Percentiles rank a stretch among this genome's conserved stretches.
These are phyloP conservation scores for Episyrphus balteatus DNA, from an alignment of 1,140 invertebrate species.

Conservation along the genomic window DNA sequence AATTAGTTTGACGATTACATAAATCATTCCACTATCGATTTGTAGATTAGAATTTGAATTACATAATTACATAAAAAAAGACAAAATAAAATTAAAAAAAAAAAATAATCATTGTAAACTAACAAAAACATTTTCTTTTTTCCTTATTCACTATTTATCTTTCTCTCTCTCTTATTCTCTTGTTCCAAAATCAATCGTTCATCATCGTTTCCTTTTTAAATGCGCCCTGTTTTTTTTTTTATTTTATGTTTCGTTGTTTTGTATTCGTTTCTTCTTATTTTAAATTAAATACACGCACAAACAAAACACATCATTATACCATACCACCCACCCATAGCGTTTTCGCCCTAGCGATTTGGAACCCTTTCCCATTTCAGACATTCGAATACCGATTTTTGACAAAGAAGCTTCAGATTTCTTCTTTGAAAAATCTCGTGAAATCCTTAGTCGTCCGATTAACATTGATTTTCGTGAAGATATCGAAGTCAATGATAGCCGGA, in stretches of 20 bases:
- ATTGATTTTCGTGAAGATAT: slow-evolving; percentile 8
- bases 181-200: too few species aligned
- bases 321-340: slow-evolving; percentile 29
- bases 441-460: slow-evolving; percentile 47
- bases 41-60: neutral
- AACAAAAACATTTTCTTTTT: neutral
- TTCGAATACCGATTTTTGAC: slow-evolving; percentile 54
- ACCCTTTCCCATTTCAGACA: slow-evolving; percentile 20
- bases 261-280: slow-evolving; percentile 8
- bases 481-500: slow-evolving; percentile 1
- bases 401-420: slow-evolving; percentile 61
- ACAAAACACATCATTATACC: neutral
- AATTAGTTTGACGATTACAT: neutral
- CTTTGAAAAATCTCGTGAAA: slow-evolving; percentile 57
- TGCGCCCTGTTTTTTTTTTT: neutral
- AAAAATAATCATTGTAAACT: neutral
- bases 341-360: slow-evolving; percentile 41
- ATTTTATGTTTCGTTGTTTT: slow-evolving; percentile 13
- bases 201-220: neutral
- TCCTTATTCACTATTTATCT: too few species aligned
- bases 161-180: too few species aligned
- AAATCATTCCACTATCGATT: neutral
- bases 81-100: neutral
- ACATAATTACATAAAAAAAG: neutral
- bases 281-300: neutral